Base-by-base conservation (phyloP, 2,888 invertebrate species). In the Caenorhabditis zanzibari region DNA sequence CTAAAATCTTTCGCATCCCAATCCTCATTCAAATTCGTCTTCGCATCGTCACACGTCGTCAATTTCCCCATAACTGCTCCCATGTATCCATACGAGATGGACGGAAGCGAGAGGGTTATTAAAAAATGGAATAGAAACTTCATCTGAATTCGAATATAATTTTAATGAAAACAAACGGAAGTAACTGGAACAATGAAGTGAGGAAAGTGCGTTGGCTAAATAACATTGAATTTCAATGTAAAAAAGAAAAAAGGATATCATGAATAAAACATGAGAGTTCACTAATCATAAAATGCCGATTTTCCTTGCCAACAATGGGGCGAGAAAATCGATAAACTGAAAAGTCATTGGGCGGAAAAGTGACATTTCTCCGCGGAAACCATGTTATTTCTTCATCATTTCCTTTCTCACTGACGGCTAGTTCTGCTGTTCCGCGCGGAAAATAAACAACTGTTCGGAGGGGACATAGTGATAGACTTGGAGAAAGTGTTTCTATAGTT, bases 31-130 rank as follows among this genome's bases (percentile, higher is more conserved):
- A 95, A 92, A 88, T 95, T 94, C 14, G 93, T 94, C 95, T 94
- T 94, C 63, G 94, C 95, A 93, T 95, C 94, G 92, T 95, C 95
- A 92, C 95, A 95, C 0, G 93, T 85, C 0, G 90, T 84, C 32
- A 93, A 88, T 44, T 93, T 92, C 2, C 95, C 95, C 95, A 95
- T 95, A 84, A 93, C 92, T 26, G 94, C 92, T 24, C 93, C 93
- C 84, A 84, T 89, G 61, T 88, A 88, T 24, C 76, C 85, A 19
- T 64, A 16, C 2, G 56, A 24, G 7, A 56, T 3, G 26, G 44
- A 61, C 16, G 52, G 49, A 38, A 66, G 41, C 24, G 22, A 16
- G 52, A 56, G 9, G 41, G 14, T 4, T 24, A 66, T 24, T 1
- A 73, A 2, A 28, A 52, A 38, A 38, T 47, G 28, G 19, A 66